Conservation (phyloP, 2,113 vertebrate species). For the Morone chrysops region DNA sequence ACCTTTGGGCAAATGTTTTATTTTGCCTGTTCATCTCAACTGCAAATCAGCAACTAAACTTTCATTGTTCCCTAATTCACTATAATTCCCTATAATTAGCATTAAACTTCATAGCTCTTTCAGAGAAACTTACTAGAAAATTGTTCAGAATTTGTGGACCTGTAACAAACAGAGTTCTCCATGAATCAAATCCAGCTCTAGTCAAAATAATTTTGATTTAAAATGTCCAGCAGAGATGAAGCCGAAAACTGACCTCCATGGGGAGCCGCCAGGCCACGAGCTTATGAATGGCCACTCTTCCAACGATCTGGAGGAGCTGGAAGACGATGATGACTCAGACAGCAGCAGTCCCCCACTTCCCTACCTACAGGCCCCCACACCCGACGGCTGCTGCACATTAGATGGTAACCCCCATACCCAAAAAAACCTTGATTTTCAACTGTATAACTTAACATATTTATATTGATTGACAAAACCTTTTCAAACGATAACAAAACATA, state of each 20-base stretch:
- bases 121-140: neutral
- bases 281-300: constrained; percentile 85
- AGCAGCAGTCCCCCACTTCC: constrained; percentile 94
- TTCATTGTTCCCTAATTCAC: neutral
- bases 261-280: constrained; percentile 87
- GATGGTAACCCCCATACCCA: constrained; percentile 85
- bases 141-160: neutral
- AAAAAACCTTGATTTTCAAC: neutral
- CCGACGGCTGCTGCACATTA: constrained; percentile 95
- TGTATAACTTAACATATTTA: neutral
- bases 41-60: neutral
- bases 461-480: neutral
- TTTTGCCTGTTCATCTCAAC: neutral
- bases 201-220: neutral
- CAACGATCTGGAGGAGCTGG: constrained; percentile 90
- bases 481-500: neutral
- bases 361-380: constrained; percentile 92
- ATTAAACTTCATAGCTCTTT: neutral
- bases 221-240: constrained; percentile 87
- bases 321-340: constrained; percentile 95
- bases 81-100: neutral
- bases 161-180: neutral
- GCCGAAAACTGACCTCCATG: constrained; percentile 88
- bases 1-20: neutral
- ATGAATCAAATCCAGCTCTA: neutral